Percentiles rank a stretch among this genome's conserved stretches.
Evolutionary conservation across 2,797 vertebrate species (phyloP).

Genomic region (Loris lydekkerianus): DNA sequence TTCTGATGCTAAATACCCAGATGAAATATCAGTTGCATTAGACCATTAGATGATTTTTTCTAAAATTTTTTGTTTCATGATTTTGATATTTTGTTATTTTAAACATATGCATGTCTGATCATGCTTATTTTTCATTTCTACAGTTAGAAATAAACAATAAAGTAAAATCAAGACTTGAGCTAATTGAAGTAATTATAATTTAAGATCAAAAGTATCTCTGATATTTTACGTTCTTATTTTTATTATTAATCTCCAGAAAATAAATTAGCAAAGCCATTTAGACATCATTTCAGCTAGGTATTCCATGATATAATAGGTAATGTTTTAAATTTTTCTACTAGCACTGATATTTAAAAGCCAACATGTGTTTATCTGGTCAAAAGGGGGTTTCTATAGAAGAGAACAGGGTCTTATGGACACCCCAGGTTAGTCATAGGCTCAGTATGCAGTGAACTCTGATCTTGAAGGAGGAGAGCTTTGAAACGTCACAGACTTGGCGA

Average conservation of each 20-base stretch:
- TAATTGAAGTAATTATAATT: constrained; percentile 35
- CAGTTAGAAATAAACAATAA: constrained; percentile 26
- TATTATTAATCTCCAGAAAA: constrained; percentile 17
- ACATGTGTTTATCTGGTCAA: background rate
- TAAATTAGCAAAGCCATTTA: background rate
- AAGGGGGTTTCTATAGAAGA: background rate
- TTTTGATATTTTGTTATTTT: constrained; percentile 35
- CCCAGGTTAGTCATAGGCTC: background rate
- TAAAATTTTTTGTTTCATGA: background rate
- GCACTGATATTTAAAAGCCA: background rate
- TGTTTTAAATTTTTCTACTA: background rate
- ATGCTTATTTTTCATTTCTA: constrained; percentile 49
- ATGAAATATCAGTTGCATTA: background rate
- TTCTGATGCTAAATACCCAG: background rate
- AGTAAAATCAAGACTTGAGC: background rate
- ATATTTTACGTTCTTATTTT: background rate
- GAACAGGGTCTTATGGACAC: no score
- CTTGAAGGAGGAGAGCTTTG: accelerated
- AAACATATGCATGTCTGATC: background rate
- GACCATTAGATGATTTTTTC: background rate
- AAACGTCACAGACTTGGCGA: background rate
- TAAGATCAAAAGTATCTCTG: background rate
- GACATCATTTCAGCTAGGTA: background rate
- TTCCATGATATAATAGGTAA: background rate
- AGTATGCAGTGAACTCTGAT: background rate